A percentile compares a stretch with the other conserved stretches of the same genome.
phyloP scores from a whole-genome alignment of 2,113 vertebrate genomes.

The Siniperca knerii region DNA sequence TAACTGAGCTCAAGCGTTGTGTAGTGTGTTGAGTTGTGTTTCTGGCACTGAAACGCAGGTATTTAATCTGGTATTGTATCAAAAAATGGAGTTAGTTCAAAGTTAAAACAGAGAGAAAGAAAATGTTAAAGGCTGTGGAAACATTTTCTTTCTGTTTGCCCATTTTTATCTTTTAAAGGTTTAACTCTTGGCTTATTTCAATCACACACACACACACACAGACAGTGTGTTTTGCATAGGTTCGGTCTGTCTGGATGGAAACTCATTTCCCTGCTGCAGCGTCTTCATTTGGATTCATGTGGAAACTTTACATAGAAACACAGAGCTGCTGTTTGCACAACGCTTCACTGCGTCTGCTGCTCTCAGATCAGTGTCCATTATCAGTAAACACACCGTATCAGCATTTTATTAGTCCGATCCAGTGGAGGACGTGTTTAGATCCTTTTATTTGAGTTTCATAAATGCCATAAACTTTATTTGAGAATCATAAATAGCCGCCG shows the following conservation, averaged over 20 bases:
- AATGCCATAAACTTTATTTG: too few species aligned
- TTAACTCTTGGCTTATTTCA: background rate
- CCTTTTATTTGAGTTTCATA: background rate
- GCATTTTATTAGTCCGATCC: constrained; percentile 3
- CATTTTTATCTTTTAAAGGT: background rate
- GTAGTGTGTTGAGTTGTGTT: background rate
- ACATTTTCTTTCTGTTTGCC: background rate
- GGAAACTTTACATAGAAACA: constrained; percentile 41
- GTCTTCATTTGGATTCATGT: constrained; percentile 46
- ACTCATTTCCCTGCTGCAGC: constrained; percentile 49
- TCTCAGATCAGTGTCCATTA: constrained; percentile 17
- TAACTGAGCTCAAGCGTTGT: too few species aligned
- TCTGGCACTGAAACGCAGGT: background rate
- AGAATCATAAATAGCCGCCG: too few species aligned
- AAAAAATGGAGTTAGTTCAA: too few species aligned
- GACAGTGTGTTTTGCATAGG: constrained; percentile 38
- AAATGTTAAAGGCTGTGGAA: background rate
- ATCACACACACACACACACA: background rate
- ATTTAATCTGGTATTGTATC: too few species aligned
- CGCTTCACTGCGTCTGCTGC: constrained; percentile 7
- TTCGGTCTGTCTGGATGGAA: background rate
- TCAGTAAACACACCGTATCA: constrained; percentile 22
- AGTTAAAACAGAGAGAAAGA: background rate
- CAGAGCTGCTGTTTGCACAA: constrained; percentile 30
- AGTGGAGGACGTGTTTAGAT: background rate